A percentile compares a stretch with the other conserved stretches of the same genome.
These are phyloP conservation scores for Hypomecis punctinalis DNA, from an alignment of 2,888 invertebrate species.

Conservation along the genomic window DNA sequence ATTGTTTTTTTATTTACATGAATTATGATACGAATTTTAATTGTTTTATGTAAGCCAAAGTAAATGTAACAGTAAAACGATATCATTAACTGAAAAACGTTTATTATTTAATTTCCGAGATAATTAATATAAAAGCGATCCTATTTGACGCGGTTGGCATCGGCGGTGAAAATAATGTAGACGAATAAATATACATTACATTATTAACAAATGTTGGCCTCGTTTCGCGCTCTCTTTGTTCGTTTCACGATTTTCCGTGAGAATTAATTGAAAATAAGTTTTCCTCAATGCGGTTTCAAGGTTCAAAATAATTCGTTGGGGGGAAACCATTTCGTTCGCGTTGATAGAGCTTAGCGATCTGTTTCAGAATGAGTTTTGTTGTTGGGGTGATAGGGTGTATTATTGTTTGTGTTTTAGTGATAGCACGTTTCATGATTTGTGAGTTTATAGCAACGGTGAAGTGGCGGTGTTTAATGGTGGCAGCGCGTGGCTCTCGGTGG, in stretches of 20 bases:
- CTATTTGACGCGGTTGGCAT: conserved; percentile 71
- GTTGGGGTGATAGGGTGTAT: conserved; percentile 51
- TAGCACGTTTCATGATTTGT: conserved; percentile 84
- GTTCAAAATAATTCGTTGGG: conserved; percentile 78
- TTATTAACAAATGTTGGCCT: conserved; percentile 85
- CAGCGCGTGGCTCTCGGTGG: conserved; percentile 79
- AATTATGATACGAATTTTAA: too few relatives aligned
- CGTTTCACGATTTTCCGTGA: conserved; percentile 74
- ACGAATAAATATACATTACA: conserved; percentile 84
- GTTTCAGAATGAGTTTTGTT: conserved; percentile 61
- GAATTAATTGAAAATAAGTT: conserved; percentile 77
- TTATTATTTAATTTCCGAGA: conserved; percentile 51
- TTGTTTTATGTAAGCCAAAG: not conserved
- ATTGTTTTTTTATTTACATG: too few relatives aligned
- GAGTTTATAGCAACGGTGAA: conserved; percentile 85
- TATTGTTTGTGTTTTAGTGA: conserved; percentile 58
- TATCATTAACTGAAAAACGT: conserved; percentile 19
- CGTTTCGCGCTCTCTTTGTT: conserved; percentile 84
- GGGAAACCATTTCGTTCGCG: conserved; percentile 66
- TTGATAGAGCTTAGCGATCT: conserved; percentile 58
- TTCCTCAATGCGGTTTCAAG: conserved; percentile 69
- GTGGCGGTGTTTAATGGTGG: conserved; percentile 84
- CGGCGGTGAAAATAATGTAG: conserved; percentile 75
- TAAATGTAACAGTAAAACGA: not conserved
- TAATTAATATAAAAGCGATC: conserved; percentile 66